Percentiles rank a stretch among this genome's conserved stretches.
phyloP scores from a whole-genome alignment of 1,140 invertebrate species.

The Eulimnadia texana region DNA sequence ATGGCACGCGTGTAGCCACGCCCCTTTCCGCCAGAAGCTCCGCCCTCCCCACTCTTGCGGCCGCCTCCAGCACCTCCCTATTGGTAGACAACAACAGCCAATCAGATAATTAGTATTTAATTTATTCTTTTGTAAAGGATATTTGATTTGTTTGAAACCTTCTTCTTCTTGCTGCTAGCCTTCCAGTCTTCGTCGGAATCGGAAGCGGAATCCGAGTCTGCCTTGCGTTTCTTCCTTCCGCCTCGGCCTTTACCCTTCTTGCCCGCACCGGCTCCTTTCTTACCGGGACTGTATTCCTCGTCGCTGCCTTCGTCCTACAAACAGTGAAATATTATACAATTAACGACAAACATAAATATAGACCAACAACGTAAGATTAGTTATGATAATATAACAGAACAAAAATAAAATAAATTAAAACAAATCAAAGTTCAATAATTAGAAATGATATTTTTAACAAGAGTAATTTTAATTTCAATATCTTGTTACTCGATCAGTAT shows the following conservation, averaged over 20 bases:
- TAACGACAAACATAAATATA: neutral
- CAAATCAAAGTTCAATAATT: too few relatives aligned
- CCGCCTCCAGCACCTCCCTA: slow-evolving; percentile 59
- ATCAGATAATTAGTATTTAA: too few relatives aligned
- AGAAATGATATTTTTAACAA: too few relatives aligned
- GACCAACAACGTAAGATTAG: neutral
- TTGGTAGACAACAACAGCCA: too few relatives aligned
- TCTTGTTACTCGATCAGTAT: too few relatives aligned
- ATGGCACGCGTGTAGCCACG: too few relatives aligned
- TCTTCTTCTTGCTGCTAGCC: slow-evolving; percentile 31
- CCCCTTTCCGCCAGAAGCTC: too few relatives aligned
- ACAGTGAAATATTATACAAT: neutral
- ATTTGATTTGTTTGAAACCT: too few relatives aligned
- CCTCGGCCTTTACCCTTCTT: slow-evolving; percentile 10
- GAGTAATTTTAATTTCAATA: too few relatives aligned
- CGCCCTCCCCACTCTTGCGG: slow-evolving; percentile 18
- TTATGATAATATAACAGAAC: too few relatives aligned
- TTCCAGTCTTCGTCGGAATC: slow-evolving; percentile 52
- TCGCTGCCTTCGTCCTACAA: slow-evolving; percentile 44
- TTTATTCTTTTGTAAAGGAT: too few relatives aligned
- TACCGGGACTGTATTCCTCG: slow-evolving; percentile 50
- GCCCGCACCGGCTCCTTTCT: slow-evolving; percentile 38
- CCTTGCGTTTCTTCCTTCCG: slow-evolving; percentile 2
- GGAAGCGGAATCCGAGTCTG: slow-evolving; percentile 2
- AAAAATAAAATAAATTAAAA: too few relatives aligned